Conservation (phyloP, 2,888 invertebrate species). For the Apodemia mormo region DNA sequence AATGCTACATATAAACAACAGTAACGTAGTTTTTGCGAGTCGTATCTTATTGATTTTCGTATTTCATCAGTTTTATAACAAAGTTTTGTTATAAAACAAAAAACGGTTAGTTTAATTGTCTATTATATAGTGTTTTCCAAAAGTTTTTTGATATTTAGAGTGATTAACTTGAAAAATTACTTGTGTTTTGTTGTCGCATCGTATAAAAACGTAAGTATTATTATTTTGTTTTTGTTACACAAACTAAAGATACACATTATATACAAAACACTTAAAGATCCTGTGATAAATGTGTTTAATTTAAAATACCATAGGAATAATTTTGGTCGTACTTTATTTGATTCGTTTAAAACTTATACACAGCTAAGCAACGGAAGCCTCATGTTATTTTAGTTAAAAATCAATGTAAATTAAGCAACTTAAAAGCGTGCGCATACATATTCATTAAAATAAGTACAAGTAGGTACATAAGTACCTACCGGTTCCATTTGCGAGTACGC, state of each 20-base stretch:
- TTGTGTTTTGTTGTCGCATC: slow-evolving; percentile 40
- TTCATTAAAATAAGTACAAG: slow-evolving; percentile 42
- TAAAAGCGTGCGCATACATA: slow-evolving; percentile 32
- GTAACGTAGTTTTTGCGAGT: slow-evolving; percentile 56
- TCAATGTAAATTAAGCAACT: no score
- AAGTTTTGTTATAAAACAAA: slow-evolving; percentile 53
- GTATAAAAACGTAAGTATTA: slow-evolving; percentile 56
- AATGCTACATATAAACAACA: slow-evolving; percentile 42
- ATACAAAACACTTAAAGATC: not conserved
- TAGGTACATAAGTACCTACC: slow-evolving; percentile 52
- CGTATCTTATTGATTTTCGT: slow-evolving; percentile 74
- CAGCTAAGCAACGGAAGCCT: not conserved
- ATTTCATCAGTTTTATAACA: slow-evolving; percentile 70
- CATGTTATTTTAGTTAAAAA: not conserved
- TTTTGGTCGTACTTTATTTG: not conserved
- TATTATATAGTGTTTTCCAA: slow-evolving; percentile 38
- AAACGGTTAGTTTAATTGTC: slow-evolving; percentile 31
- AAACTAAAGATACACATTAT: not conserved
- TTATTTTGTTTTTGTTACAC: slow-evolving; percentile 28
- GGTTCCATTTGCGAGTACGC: slow-evolving; percentile 65
- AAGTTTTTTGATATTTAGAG: slow-evolving; percentile 33
- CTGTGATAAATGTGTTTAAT: not conserved
- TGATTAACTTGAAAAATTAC: slow-evolving; percentile 32
- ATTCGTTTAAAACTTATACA: not conserved
- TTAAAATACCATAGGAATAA: not conserved